These are phyloP conservation scores for Panorpa germanica DNA, from an alignment of 2,888 invertebrate species.

Conservation along the genomic window DNA sequence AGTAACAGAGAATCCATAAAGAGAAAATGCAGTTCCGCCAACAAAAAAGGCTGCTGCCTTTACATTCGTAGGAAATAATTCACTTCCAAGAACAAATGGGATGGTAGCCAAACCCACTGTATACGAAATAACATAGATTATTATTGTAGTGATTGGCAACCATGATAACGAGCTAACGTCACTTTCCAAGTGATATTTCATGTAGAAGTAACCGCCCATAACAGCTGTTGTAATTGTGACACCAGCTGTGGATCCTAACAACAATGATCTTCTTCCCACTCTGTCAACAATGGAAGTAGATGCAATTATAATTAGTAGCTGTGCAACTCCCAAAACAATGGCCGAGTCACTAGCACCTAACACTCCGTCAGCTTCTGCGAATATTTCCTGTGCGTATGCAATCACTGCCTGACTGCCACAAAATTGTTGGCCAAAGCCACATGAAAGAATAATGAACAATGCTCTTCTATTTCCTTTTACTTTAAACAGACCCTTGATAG, in stretches of 20 bases:
- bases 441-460: conserved; percentile 33
- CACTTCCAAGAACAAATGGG: conserved; percentile 40
- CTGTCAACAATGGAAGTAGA: conserved; percentile 38
- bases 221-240: conserved; percentile 31
- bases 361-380: conserved; percentile 30
- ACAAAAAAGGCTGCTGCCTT: conserved; percentile 42
- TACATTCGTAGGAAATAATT: conserved; percentile 41
- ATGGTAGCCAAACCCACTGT: conserved; percentile 41
- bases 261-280: conserved; percentile 36
- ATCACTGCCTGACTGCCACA: conserved; percentile 38
- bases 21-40: conserved; percentile 34
- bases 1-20: conserved; percentile 38
- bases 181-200: conserved; percentile 28
- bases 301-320: conserved; percentile 31
- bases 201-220: conserved; percentile 33
- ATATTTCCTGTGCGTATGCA: conserved; percentile 39
- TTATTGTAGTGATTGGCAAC: conserved; percentile 36
- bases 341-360: conserved; percentile 29
- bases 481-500: conserved; percentile 30
- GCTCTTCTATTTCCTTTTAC: conserved; percentile 33
- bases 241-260: conserved; percentile 35
- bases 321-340: conserved; percentile 31
- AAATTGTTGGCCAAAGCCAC: conserved; percentile 41
- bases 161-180: conserved; percentile 28
- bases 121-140: conserved; percentile 38